Evolutionary conservation across 2,797 vertebrate species (phyloP).

Genomic region (Oreochromis mossambicus): DNA sequence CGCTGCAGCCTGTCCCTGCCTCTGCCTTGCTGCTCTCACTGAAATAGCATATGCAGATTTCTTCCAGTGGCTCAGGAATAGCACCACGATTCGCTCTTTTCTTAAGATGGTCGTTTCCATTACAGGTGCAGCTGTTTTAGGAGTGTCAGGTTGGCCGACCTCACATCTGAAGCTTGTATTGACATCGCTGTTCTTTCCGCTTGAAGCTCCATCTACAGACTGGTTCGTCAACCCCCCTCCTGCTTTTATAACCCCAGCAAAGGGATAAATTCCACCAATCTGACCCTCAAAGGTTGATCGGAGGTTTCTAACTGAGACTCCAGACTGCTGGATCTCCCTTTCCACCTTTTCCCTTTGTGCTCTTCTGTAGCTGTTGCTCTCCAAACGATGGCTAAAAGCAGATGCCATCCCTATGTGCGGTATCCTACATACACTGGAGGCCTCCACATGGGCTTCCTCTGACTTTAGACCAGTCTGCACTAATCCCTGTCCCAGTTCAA

Average conservation of each 20-base stretch:
- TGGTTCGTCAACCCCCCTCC: constrained; percentile 6
- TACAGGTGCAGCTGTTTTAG: constrained; percentile 25
- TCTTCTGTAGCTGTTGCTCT: constrained; percentile 64
- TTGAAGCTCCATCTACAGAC: neutral
- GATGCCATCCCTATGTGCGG: constrained; percentile 71
- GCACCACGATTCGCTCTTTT: constrained; percentile 89
- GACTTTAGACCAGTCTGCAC: neutral
- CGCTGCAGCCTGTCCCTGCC: constrained; percentile 20
- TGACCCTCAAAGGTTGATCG: constrained; percentile 85
- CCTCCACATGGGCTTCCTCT: neutral
- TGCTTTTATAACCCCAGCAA: constrained; percentile 59
- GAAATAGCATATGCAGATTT: constrained; percentile 82
- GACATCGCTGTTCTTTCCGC: constrained; percentile 42
- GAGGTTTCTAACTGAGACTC: constrained; percentile 84
- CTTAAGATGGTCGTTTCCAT: constrained; percentile 79
- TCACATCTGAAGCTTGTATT: constrained; percentile 46
- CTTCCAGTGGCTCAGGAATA: constrained; percentile 95
- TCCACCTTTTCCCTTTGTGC: constrained; percentile 70
- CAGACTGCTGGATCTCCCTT: constrained; percentile 85
- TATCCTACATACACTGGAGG: constrained; percentile 57
- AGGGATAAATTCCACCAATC: constrained; percentile 69
- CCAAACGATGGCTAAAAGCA: constrained; percentile 69
- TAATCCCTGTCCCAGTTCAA: neutral
- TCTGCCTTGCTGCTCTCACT: constrained; percentile 65
- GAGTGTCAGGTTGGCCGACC: neutral